Evolutionary conservation across 2,113 vertebrate genomes (phyloP), one percentile per base, ranked within the genome.

Genomic region (Apaloderma vittatum): DNA sequence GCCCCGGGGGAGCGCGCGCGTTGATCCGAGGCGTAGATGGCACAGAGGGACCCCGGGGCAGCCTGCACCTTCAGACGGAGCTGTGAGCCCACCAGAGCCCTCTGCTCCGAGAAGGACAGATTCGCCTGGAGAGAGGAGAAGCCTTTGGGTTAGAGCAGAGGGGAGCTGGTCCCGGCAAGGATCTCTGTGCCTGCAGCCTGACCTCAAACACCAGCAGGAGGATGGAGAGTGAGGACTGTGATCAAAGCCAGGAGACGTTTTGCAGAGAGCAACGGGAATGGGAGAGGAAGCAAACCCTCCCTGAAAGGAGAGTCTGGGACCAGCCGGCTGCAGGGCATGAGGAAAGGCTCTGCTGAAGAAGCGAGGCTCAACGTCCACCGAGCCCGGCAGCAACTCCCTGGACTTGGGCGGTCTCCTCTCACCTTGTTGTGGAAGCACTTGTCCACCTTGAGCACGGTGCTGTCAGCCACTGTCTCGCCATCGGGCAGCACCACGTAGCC

Each of bases 41-140:
- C 98, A 57, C 99, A 99, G 67, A 99, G 93, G 52, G 99, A 99
- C 15, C 98, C 83, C 0, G 98, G 97, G 27, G 95, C 83, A 9
- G 99, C 98, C 24, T 72, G 96, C 17, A 99, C 14, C 77, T 96
- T 82, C 34, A 99, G 59, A 30, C 12, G 94, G 65, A 93, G 95
- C 13, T 66, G 32, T 18, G 98, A 98, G 87, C 99, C 99, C 19
- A 98, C 98, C 68, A 98, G 94, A 21, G 98, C 97, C 52, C 94
- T 96, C 24, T 95, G 40, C 9, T 96, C 96, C 4, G 91, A 97
- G 91, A 99, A 99, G 86, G 95, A 91, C 59, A 98, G 62, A 0
- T 91, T 98, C n/a, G 98, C 97, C 98, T 98, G 94, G 46, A 78
- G 40, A 71, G 26, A n/a, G 27, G 5, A 27, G 32, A 75, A 82